These are phyloP conservation scores for Rhinolophus ferrumequinum DNA, from an alignment of 2,113 vertebrate genomes.

Conservation along the genomic window DNA sequence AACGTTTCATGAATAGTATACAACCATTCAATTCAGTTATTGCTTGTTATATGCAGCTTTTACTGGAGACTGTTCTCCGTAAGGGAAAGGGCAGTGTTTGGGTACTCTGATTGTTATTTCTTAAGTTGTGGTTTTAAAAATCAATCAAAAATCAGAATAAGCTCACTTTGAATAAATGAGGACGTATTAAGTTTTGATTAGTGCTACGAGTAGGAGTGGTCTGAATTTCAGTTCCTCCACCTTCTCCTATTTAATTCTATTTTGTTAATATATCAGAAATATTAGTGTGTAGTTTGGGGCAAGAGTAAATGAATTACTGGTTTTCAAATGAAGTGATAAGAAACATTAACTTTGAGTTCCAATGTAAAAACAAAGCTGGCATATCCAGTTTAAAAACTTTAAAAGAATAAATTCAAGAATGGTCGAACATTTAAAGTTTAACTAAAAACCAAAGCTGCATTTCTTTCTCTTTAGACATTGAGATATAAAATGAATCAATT, in stretches of 20 bases:
- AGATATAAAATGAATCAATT: constrained; percentile 28
- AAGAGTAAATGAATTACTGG: background rate
- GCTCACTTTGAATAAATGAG: background rate
- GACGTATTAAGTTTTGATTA: background rate
- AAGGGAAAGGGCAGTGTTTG: background rate
- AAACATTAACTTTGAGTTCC: constrained; percentile 19
- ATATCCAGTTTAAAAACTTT: constrained; percentile 5
- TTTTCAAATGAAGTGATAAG: background rate
- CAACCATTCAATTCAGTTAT: background rate
- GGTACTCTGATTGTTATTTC: background rate
- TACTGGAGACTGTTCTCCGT: background rate
- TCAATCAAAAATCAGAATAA: background rate
- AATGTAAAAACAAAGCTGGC: background rate
- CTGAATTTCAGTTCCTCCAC: background rate
- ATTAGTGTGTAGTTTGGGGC: background rate
- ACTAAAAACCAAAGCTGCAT: background rate
- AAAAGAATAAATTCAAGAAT: background rate
- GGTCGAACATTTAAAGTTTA: constrained; percentile 4
- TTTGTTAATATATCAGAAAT: background rate
- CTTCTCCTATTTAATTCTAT: background rate
- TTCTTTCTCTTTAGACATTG: background rate
- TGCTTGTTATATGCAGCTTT: constrained; percentile 41
- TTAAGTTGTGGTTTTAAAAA: background rate
- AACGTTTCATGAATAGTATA: background rate
- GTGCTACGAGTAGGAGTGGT: background rate